Evolutionary conservation across 2,113 vertebrate genomes (phyloP).

Genomic region (Sorex fumeus): DNA sequence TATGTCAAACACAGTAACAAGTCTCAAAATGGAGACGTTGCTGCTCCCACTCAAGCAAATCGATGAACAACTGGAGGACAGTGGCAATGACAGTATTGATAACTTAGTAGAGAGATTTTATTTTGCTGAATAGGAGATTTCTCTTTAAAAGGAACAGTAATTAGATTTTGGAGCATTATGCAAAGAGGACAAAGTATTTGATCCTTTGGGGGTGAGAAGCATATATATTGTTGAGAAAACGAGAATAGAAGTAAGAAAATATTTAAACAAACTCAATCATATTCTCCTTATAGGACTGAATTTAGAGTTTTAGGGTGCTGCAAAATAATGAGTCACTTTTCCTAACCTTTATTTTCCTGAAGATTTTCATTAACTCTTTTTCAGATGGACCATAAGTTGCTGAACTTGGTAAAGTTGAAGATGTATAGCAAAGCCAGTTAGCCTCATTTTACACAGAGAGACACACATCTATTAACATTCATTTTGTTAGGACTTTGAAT

Average conservation of each 20-base stretch:
- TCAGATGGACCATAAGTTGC: background rate
- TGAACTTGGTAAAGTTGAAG: background rate
- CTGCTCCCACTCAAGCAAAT: no score
- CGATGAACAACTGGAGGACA: no score
- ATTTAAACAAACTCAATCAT: background rate
- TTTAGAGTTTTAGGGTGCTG: background rate
- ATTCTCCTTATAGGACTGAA: constrained; percentile 51
- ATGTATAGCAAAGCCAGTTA: background rate
- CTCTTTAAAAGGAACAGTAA: background rate
- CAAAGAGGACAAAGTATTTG: background rate
- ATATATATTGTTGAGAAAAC: background rate
- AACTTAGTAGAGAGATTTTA: background rate
- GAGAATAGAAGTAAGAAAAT: background rate
- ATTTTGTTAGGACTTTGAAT: background rate
- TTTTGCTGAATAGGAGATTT: background rate
- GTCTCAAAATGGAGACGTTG: no score
- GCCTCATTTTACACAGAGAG: background rate
- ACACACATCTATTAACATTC: background rate
- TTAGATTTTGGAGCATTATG: background rate
- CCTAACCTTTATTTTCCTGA: background rate
- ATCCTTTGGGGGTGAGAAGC: background rate
- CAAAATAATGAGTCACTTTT: background rate
- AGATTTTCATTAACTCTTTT: background rate
- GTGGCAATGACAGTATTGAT: background rate
- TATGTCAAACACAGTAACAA: no score